These are phyloP conservation scores for Naja naja DNA, from an alignment of 2,113 vertebrate genomes.

Conservation along the genomic window DNA sequence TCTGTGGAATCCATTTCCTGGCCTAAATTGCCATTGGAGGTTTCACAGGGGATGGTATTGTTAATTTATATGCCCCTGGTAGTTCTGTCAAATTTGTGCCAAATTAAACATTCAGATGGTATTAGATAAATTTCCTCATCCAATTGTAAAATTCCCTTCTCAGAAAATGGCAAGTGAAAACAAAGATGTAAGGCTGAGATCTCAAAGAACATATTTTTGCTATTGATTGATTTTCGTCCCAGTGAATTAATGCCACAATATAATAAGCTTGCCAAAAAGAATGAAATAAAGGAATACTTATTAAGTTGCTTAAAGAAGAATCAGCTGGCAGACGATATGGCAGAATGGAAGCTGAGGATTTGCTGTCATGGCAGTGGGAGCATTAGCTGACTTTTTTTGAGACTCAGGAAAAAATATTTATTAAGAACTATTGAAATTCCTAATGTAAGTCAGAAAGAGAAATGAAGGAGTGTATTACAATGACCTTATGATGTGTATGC, in stretches of 20 bases:
- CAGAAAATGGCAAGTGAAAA: neutral
- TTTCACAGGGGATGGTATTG: neutral
- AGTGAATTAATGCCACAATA: neutral
- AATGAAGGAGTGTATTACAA: neutral
- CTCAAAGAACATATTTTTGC: conserved; percentile 3
- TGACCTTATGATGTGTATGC: neutral
- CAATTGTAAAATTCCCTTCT: neutral
- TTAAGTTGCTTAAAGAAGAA: neutral
- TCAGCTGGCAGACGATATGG: neutral
- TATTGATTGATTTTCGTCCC: neutral
- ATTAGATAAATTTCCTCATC: neutral
- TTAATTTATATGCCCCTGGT: fast-evolving
- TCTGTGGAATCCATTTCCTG: neutral
- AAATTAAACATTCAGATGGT: neutral
- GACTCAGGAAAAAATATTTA: neutral
- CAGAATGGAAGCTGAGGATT: neutral
- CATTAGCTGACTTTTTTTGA: neutral
- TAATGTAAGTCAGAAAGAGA: neutral
- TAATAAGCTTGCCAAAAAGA: neutral
- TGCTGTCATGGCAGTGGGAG: neutral
- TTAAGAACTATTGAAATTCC: conserved; percentile 5
- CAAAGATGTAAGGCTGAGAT: neutral
- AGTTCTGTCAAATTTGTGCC: fast-evolving
- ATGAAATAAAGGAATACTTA: neutral
- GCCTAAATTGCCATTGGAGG: neutral